Conservation (phyloP, 2,888 invertebrate genomes). For the Parnassius glacialis region DNA sequence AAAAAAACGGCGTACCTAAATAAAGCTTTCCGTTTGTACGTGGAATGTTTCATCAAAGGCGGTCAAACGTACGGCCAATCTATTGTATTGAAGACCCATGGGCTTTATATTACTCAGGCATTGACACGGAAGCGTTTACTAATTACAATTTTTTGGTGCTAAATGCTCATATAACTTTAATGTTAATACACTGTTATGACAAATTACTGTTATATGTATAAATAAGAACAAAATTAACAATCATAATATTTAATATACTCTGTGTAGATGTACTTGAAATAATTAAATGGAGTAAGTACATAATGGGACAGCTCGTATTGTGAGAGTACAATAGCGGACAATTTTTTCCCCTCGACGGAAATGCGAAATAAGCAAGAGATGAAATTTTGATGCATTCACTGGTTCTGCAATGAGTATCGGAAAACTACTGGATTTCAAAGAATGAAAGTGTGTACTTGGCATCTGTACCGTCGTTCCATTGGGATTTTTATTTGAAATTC, state of each 20-base stretch:
- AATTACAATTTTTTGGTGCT: too few relatives aligned
- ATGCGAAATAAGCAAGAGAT: conserved; percentile 15
- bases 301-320: conserved; percentile 12
- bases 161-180: too few relatives aligned
- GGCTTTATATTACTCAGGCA: not conserved
- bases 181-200: too few relatives aligned
- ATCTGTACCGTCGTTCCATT: too few relatives aligned
- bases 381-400: not conserved
- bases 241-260: not conserved
- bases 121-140: too few relatives aligned
- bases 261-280: conserved; percentile 10
- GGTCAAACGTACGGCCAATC: conserved; percentile 4
- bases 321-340: conserved; percentile 8
- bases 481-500: too few relatives aligned
- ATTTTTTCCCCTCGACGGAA: conserved; percentile 5
- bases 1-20: conserved; percentile 15
- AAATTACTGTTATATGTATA: too few relatives aligned
- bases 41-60: not conserved
- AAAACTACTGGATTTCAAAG: not conserved
- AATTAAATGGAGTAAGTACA: conserved; percentile 7
- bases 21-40: conserved; percentile 16
- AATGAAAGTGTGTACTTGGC: too few relatives aligned
- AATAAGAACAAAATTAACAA: too few relatives aligned
- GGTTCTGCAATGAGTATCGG: not conserved
- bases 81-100: conserved; percentile 3